Conservation (phyloP, 2,113 vertebrate species). For the Blennius ocellaris region DNA sequence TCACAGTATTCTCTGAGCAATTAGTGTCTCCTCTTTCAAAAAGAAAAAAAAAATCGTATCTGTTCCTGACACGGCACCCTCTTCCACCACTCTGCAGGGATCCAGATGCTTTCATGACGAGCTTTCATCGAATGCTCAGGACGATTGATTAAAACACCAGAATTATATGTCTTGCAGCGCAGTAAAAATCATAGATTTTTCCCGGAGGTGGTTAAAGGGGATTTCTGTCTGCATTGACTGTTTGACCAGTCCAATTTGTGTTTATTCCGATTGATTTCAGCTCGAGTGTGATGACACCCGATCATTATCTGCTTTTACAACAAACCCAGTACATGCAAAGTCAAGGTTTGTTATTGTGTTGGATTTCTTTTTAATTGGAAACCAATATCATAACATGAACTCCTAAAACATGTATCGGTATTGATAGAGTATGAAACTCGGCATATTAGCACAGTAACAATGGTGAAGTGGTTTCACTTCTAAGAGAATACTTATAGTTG, state of each 20-base stretch:
- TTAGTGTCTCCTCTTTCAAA: slow-evolving; percentile 25
- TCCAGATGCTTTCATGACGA: slow-evolving; percentile 41
- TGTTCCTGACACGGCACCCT: slow-evolving; percentile 35
- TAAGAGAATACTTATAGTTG: no score
- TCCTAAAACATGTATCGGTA: no score
- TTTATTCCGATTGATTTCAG: slow-evolving; percentile 59
- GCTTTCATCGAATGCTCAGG: slow-evolving; percentile 37
- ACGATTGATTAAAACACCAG: slow-evolving; percentile 59
- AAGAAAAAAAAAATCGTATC: slow-evolving; percentile 26
- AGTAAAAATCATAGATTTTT: slow-evolving; percentile 69
- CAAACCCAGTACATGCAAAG: background rate
- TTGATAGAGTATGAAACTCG: no score
- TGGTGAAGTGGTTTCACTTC: no score
- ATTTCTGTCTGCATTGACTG: slow-evolving; percentile 51
- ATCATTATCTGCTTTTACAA: background rate
- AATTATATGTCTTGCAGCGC: slow-evolving; percentile 56
- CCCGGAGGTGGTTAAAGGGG: slow-evolving; percentile 1
- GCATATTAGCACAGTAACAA: no score
- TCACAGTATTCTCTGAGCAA: slow-evolving; percentile 14
- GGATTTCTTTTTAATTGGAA: background rate
- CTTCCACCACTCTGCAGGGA: slow-evolving; percentile 12
- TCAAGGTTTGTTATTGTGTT: background rate
- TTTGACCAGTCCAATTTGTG: slow-evolving; percentile 57
- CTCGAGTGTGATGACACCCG: slow-evolving; percentile 13
- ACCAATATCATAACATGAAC: no score